Conservation (phyloP, 2,113 vertebrate species). For the Trochalopteron elliotii region DNA sequence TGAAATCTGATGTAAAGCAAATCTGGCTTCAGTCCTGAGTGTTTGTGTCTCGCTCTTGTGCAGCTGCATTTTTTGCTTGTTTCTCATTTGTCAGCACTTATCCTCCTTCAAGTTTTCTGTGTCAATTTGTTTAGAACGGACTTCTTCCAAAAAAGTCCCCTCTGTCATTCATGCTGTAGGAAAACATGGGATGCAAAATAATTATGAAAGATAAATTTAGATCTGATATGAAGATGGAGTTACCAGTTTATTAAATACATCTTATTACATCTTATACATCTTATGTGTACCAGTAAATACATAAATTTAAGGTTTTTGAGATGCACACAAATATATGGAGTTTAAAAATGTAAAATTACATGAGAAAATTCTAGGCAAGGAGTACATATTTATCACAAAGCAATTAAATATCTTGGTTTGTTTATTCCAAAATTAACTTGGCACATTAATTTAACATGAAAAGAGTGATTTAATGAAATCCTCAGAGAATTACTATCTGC, state of each 20-base stretch:
- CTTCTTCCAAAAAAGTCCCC: neutral
- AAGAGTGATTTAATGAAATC: slow-evolving; percentile 74
- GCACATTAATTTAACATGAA: slow-evolving; percentile 72
- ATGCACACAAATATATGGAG: neutral
- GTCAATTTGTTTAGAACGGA: neutral
- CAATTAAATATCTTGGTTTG: slow-evolving; percentile 46
- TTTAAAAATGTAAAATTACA: slow-evolving; percentile 10
- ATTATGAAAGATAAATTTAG: neutral
- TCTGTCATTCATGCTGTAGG: neutral
- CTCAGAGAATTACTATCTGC: slow-evolving; percentile 71
- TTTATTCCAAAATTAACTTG: slow-evolving; percentile 69
- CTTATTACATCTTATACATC: neutral
- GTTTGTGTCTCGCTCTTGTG: neutral
- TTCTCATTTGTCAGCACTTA: neutral
- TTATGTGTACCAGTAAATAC: neutral
- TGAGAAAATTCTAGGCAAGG: slow-evolving; percentile 14
- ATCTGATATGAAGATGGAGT: neutral
- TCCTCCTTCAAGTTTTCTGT: neutral
- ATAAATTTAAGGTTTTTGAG: neutral
- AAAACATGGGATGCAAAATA: neutral
- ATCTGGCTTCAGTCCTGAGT: neutral
- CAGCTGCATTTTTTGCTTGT: neutral
- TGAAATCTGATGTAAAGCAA: neutral
- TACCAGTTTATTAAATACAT: neutral
- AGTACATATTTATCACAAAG: slow-evolving; percentile 49